Percentiles rank a stretch among this genome's conserved stretches.
Evolutionary conservation across 2,797 vertebrate genomes (phyloP).

Genomic region (Poeciliopsis presidionis): DNA sequence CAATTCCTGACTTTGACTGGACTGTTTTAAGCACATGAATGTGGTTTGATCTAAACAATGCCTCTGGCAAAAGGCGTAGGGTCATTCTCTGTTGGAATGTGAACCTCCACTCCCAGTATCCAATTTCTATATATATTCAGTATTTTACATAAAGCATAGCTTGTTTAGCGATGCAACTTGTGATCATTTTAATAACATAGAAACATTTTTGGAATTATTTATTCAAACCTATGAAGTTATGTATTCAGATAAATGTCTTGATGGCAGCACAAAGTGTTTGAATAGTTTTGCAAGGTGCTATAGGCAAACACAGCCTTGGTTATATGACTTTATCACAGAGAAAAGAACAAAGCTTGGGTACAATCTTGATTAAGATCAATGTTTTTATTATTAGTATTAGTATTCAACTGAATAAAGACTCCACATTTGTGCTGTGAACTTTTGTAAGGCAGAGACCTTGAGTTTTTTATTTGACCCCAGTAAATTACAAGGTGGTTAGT

Average conservation of each 20-base stretch:
- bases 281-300: background rate
- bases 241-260: background rate
- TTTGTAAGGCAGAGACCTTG: slow-evolving; percentile 25
- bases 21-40: background rate
- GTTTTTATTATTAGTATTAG: background rate
- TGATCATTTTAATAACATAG: too few species aligned
- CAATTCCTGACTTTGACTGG: background rate
- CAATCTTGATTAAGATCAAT: background rate
- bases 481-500: slow-evolving; percentile 47
- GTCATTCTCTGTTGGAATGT: background rate
- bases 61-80: background rate
- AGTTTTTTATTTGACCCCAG: slow-evolving; percentile 29
- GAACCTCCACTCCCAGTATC: background rate
- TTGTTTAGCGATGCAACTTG: too few species aligned
- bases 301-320: background rate
- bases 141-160: background rate
- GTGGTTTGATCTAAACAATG: background rate
- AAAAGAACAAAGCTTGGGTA: background rate
- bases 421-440: slow-evolving; percentile 15
- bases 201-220: too few species aligned
- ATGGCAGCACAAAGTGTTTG: background rate
- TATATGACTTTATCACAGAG: background rate
- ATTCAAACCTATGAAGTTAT: too few species aligned
- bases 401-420: background rate
- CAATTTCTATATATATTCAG: background rate